Percentiles rank a stretch among this genome's conserved stretches.
Conservation (phyloP, 2,888 invertebrate genomes). For the Xanthorhoe spadicearia region DNA sequence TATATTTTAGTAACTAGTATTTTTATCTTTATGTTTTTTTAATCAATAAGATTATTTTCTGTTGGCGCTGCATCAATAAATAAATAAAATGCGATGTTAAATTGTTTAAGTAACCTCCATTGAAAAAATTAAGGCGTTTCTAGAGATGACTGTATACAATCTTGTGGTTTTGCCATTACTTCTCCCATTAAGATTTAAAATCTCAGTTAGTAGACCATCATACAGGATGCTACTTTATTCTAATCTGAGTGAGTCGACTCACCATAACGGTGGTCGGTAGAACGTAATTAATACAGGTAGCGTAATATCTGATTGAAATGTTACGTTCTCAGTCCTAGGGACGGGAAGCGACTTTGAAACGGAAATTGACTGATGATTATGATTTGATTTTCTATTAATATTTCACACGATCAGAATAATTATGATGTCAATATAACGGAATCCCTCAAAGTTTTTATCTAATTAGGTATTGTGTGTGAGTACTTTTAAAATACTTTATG, state of each 20-base stretch:
- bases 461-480: too few relatives aligned
- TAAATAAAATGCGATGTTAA: too few relatives aligned
- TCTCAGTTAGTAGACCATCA: slow-evolving; percentile 11
- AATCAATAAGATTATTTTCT: too few relatives aligned
- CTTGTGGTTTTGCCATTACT: slow-evolving; percentile 3
- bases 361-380: neutral
- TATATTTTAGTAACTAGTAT: too few relatives aligned
- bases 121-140: too few relatives aligned
- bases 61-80: too few relatives aligned
- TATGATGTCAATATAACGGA: too few relatives aligned
- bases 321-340: slow-evolving; percentile 23
- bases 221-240: slow-evolving; percentile 13
- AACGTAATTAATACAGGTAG: slow-evolving; percentile 27
- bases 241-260: slow-evolving; percentile 5
- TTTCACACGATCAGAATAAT: too few relatives aligned
- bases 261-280: slow-evolving; percentile 19
- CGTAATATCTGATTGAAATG: slow-evolving; percentile 32
- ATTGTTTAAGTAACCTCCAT: too few relatives aligned
- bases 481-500: too few relatives aligned
- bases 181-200: slow-evolving; percentile 14
- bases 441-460: too few relatives aligned
- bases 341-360: neutral
- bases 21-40: too few relatives aligned
- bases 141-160: neutral
- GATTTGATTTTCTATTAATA: neutral